Percentiles rank a stretch among this genome's conserved stretches.
Evolutionary conservation across 2,797 vertebrate species (phyloP).

Genomic region (Sitta carolinensis): DNA sequence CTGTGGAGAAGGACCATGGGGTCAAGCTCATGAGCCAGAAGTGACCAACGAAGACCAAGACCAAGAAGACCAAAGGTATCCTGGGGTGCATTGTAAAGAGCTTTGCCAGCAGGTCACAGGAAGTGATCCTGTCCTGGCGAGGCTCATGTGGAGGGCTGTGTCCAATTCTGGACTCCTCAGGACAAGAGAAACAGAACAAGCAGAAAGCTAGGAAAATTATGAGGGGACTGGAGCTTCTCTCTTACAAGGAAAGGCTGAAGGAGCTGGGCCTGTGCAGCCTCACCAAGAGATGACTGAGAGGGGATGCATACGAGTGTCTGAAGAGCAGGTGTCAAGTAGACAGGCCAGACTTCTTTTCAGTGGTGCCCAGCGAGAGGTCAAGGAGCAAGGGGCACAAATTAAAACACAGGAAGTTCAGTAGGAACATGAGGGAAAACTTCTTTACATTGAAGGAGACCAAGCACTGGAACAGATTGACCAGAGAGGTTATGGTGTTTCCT

Average conservation of each 20-base stretch:
- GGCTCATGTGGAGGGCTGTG: background rate
- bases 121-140: background rate
- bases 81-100: background rate
- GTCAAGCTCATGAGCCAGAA: background rate
- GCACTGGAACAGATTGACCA: background rate
- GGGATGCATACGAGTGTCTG: rapidly evolving
- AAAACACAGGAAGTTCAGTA: background rate
- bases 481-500: background rate
- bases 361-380: rapidly evolving
- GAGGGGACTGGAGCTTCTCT: background rate
- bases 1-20: background rate
- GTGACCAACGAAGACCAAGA: background rate
- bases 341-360: background rate
- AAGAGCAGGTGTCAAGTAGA: background rate
- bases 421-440: background rate
- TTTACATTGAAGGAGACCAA: background rate
- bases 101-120: background rate
- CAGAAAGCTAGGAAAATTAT: background rate
- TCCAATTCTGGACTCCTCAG: background rate
- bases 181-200: background rate
- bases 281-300: background rate
- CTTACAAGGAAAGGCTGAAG: background rate
- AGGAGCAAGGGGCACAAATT: background rate
- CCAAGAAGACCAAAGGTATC: background rate
- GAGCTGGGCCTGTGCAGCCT: background rate